Percentiles rank a stretch among this genome's conserved stretches.
Evolutionary conservation across 2,888 invertebrate genomes (phyloP).

Genomic region (Vanessa cardui): DNA sequence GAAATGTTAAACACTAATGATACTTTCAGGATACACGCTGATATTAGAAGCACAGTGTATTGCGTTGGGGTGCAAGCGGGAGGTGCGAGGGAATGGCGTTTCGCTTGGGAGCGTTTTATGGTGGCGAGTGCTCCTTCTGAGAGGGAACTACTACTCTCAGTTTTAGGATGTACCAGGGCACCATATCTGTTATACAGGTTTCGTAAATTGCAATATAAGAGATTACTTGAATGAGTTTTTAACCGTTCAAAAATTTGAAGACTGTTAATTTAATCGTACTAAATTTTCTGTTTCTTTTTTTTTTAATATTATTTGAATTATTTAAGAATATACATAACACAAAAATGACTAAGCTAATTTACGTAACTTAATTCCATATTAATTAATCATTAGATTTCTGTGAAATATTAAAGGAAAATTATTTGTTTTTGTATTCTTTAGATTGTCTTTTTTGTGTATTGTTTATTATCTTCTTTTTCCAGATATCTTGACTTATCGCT

Average conservation of each 20-base stretch:
- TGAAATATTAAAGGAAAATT: too few species aligned
- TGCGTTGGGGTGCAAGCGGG: slow-evolving; percentile 93
- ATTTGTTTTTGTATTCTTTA: too few species aligned
- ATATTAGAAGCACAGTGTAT: slow-evolving; percentile 91
- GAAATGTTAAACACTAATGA: too few species aligned
- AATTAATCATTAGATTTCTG: too few species aligned
- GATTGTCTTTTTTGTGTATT: too few species aligned
- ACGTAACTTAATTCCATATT: too few species aligned
- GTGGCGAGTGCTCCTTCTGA: slow-evolving; percentile 91
- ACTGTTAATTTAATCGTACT: neutral
- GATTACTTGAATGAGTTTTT: neutral
- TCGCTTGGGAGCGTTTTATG: slow-evolving; percentile 91
- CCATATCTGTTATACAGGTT: slow-evolving; percentile 90
- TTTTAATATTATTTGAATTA: too few species aligned
- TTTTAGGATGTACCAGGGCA: slow-evolving; percentile 91
- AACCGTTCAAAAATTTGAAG: too few species aligned
- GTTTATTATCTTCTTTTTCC: slow-evolving; percentile 22
- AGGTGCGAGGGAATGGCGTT: slow-evolving; percentile 93
- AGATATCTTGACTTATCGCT: slow-evolving; percentile 90
- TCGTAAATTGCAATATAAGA: neutral
- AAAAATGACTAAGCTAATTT: too few species aligned
- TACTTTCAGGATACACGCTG: slow-evolving; percentile 88
- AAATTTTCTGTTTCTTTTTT: too few species aligned
- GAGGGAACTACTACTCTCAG: slow-evolving; percentile 88
- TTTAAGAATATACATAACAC: too few species aligned